These are phyloP conservation scores for Brachypalpus laphriformis DNA, from an alignment of 2,888 invertebrate species.

Conservation along the genomic window DNA sequence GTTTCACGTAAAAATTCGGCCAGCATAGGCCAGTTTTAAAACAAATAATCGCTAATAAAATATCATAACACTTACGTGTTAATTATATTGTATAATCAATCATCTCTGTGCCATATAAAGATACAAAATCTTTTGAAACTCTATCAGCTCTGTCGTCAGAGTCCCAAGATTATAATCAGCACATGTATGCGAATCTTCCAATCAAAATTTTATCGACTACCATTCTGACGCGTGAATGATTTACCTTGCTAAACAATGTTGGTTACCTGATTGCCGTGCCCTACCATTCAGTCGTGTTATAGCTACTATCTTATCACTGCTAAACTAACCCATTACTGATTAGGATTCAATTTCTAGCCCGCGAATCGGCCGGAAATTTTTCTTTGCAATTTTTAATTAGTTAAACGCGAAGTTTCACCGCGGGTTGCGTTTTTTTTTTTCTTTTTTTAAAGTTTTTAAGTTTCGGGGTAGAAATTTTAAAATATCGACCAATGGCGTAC, in stretches of 20 bases:
- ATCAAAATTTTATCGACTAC: constrained; percentile 6
- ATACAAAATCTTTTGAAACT: constrained; percentile 2
- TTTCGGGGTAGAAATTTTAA: background rate
- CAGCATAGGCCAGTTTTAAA: background rate
- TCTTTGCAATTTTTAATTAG: constrained; percentile 27
- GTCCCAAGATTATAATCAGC: constrained; percentile 13
- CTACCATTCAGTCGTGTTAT: constrained; percentile 1
- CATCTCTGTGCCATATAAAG: background rate
- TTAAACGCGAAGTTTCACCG: constrained; percentile 3
- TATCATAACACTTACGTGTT: background rate
- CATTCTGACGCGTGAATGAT: constrained; percentile 13
- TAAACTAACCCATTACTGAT: constrained; percentile 48
- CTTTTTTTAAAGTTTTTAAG: background rate
- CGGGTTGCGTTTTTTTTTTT: background rate
- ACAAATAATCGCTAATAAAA: background rate
- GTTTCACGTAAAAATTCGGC: background rate
- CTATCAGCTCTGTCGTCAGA: constrained; percentile 17
- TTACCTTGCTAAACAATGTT: constrained; percentile 8
- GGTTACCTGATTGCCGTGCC: constrained; percentile 8
- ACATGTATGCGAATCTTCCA: background rate
- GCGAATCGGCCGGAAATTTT: constrained; percentile 25
- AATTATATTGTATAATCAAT: background rate
- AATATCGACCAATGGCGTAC: constrained; percentile 15
- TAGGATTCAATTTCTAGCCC: constrained; percentile 37
- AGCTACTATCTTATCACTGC: constrained; percentile 37